Base-by-base conservation (phyloP, 2,113 vertebrate species). In the Lasiurus cinereus region DNA sequence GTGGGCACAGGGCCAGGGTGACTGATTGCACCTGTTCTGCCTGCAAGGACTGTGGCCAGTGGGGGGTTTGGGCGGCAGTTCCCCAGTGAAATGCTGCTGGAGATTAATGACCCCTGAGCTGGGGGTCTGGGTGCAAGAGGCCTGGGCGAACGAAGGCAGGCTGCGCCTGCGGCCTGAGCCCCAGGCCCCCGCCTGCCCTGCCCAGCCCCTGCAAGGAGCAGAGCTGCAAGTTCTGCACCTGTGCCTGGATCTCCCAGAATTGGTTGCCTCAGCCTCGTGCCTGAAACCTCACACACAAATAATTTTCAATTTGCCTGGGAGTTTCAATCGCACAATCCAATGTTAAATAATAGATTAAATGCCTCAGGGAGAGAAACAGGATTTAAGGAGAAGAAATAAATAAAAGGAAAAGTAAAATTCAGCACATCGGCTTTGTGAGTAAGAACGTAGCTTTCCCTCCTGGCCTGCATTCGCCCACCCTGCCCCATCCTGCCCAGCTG, bases 281-380 rank as follows among this genome's bases (percentile, higher is more conserved):
- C 97, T 94, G 86, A 93, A 96, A 96, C 92, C 85, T 77, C 83
- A 39, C 95, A 97, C 92, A 94, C 90, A 85, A 93, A 85, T 96
- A 93, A 94, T 96, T 97, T 97, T 97, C 96, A 97, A 96, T 97
- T 96, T 96, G 96, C 94, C 96, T 97, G 88, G 79, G 91, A 97
- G 97, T 97, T 96, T 94, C 97, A 96, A 96, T 95, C 31, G 83
- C 87, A 97, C 95, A 97, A 97, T 94, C 96, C 95, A 54, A 85
- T 96, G 96, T 96, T 98, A 97, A 98, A 97, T 98, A 97, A 98
- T 97, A 97, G 96, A 98, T 97, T 95, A 96, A 95, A 36, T 46
- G 95, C 96, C 96, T 96, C 90, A 0, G 94, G 96, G 97, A 96
- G 78, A 97, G 96, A 97, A 97, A 97, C 96, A 96, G 96, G 95